phyloP scores from a whole-genome alignment of 2,888 invertebrate genomes.

The Netelia inedita region DNA sequence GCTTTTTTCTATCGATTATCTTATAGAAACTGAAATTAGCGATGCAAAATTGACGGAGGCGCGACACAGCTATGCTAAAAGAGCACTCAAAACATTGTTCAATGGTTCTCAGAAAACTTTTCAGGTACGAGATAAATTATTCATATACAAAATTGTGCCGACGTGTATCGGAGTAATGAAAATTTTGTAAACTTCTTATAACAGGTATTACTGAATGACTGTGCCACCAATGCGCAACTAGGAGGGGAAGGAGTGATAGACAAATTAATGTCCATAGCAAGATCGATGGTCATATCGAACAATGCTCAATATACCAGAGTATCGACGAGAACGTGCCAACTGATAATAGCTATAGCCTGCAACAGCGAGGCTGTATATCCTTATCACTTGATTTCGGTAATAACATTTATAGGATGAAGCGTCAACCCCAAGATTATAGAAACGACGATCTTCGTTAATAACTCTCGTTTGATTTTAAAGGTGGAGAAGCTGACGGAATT shows the following conservation, averaged over 20 bases:
- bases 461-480: conserved; percentile 69
- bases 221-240: conserved; percentile 80
- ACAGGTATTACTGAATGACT: conserved; percentile 83
- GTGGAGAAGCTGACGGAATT: conserved; percentile 83
- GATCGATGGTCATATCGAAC: conserved; percentile 83
- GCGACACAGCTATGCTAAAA: conserved; percentile 82
- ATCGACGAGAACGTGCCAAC: conserved; percentile 82
- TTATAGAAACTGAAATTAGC: conserved; percentile 81
- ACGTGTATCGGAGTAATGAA: background rate
- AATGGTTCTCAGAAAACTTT: conserved; percentile 84
- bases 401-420: background rate
- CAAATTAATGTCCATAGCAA: conserved; percentile 82
- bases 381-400: conserved; percentile 83
- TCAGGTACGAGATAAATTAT: conserved; percentile 75
- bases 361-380: conserved; percentile 83
- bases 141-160: background rate
- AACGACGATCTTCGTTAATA: too few species aligned
- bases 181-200: conserved; percentile 11
- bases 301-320: conserved; percentile 84
- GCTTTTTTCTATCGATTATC: conserved; percentile 2
- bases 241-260: conserved; percentile 83
- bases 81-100: conserved; percentile 82
- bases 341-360: conserved; percentile 83
- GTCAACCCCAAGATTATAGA: background rate
- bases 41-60: conserved; percentile 80